Base-by-base conservation (phyloP, 2,888 invertebrate species). In the Chydorus sphaericus region DNA sequence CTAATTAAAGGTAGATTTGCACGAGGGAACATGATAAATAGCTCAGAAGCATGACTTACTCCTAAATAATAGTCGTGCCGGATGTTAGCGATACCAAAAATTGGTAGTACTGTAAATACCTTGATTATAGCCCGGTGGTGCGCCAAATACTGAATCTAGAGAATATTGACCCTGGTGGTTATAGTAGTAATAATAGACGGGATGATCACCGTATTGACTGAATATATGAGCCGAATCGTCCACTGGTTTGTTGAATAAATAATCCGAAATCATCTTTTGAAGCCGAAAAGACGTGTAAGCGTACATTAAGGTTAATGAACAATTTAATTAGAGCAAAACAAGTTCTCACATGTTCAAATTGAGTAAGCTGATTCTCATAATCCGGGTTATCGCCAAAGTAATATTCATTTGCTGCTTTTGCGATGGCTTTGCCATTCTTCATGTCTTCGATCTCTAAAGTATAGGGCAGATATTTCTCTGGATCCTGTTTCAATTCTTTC, bases 211-310 rank as follows among this genome's bases (percentile, higher is more conserved):
- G 16, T 38, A 16, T 23, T 53, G 14, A 10, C 26, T 7, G 10
- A 37, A 18, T 14, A 38, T 5, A n/a, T 53, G 16, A 7, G 38
- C 20, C 3, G 53, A 36, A n/a, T 53, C 53, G 3, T 37, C 36
- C 6, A 53, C 23, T 10, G 37, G 28, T 37, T 53, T 33, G 16
- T 36, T 18, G n/a, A 53, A 37, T 11, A 20, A 18, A 16, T 23
- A 14, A 8, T 53, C 53, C 18, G 44, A 44, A 26, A 52, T 26
- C 52, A 52, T 31, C 52, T n/a, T n/a, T n/a, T 52, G 23, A n/a
- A 33, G 3, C 4, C 3, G 23, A n/a, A n/a, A n/a, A n/a, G n/a
- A n/a, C 28, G n/a, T 10, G 44, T 14, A 1, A 44, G 20, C 44
- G 23, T 4, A 4, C 10, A 44, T 26, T 23, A 7, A 44, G 20